These are phyloP conservation scores for Aphaenogaster floridana DNA, from an alignment of 1,140 invertebrate species.

Conservation along the genomic window DNA sequence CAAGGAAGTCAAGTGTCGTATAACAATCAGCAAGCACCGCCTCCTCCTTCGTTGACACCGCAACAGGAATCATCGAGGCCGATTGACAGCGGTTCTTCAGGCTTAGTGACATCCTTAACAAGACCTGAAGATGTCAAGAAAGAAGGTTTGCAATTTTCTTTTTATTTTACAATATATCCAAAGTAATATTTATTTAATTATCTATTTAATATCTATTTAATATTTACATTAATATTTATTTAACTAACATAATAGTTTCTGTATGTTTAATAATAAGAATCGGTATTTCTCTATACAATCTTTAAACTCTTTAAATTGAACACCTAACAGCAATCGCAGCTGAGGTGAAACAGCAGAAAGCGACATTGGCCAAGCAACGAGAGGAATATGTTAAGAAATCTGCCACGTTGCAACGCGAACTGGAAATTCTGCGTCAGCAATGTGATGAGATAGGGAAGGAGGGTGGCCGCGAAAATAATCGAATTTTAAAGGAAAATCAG, in stretches of 20 bases:
- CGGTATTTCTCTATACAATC: conserved; percentile 9
- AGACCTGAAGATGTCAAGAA: conserved; percentile 85
- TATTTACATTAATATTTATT: not conserved
- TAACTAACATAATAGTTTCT: not conserved
- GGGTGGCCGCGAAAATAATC: conserved; percentile 89
- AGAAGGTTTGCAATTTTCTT: conserved; percentile 82
- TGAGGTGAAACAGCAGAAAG: conserved; percentile 93
- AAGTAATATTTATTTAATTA: conserved; percentile 10
- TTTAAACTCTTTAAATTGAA: conserved; percentile 69
- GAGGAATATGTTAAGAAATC: conserved; percentile 93
- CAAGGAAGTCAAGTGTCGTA: conserved; percentile 83
- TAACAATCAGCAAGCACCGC: conserved; percentile 83
- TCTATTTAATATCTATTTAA: no score
- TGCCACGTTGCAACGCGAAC: conserved; percentile 90
- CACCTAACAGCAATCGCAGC: conserved; percentile 90
- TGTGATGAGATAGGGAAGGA: conserved; percentile 91
- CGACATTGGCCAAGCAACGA: conserved; percentile 91
- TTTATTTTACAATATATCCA: not conserved
- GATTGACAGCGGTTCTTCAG: conserved; percentile 77
- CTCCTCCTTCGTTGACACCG: conserved; percentile 75
- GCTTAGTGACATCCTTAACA: conserved; percentile 74
- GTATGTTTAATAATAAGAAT: not conserved
- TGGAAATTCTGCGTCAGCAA: conserved; percentile 92
- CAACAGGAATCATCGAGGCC: conserved; percentile 77
- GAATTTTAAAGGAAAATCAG: conserved; percentile 92